Conservation (phyloP, 2,113 vertebrate species). For the Steatornis caripensis region DNA sequence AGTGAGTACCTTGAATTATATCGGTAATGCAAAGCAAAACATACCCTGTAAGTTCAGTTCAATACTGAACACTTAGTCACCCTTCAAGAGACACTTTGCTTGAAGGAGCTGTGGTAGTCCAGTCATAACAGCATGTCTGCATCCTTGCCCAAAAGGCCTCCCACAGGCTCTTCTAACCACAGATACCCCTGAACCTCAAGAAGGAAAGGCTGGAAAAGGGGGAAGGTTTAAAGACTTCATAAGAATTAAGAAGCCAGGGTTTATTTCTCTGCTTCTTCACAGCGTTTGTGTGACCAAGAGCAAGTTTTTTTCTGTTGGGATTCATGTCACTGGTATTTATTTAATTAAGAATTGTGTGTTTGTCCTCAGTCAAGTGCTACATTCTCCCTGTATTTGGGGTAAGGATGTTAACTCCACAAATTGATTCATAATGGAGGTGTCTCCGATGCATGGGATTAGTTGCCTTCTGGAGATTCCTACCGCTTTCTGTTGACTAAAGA, state of each 20-base stretch:
- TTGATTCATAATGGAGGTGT: not conserved
- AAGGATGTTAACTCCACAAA: not conserved
- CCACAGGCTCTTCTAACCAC: not conserved
- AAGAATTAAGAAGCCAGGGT: not conserved
- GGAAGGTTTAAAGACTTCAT: not conserved
- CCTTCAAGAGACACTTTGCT: not conserved
- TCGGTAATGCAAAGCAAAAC: not conserved
- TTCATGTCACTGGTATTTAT: not conserved
- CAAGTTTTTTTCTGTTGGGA: not conserved
- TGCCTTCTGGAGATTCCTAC: not conserved
- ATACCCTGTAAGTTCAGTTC: not conserved
- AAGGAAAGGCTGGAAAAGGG: not conserved
- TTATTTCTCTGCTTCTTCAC: not conserved
- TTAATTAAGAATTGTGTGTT: not conserved
- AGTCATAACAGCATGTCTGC: not conserved
- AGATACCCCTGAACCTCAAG: not conserved
- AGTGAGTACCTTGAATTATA: not conserved
- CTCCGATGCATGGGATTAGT: not conserved
- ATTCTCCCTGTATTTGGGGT: not conserved
- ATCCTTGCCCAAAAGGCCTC: not conserved
- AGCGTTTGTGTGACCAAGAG: not conserved
- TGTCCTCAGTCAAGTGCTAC: not conserved
- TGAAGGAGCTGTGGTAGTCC: not conserved
- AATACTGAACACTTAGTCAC: not conserved
- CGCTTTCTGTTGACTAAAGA: not conserved